Evolutionary conservation across 2,888 invertebrate genomes (phyloP), one percentile per base, ranked within the genome.

Genomic region (Ophion obscuratus): DNA sequence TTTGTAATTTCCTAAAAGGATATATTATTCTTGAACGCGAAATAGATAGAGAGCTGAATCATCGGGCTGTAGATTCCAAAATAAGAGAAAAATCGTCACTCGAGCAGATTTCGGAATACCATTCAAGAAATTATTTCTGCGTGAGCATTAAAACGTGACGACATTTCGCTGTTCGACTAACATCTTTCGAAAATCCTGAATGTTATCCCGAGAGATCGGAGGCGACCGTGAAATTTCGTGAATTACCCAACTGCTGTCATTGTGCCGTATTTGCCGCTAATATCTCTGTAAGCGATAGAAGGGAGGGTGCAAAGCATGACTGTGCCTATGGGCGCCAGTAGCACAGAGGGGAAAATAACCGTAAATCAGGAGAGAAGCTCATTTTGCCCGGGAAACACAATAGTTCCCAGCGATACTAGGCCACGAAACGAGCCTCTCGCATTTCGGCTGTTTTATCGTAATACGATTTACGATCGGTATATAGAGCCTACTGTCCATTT

Each of bases 381-480:
- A 91, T 92, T 92, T 91, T 89, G 88, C 88, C 88, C 86, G 84
- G 86, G 88, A 89, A 90, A 90, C 89, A 91, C 91, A 92, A 92
- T 92, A 92, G 90, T 91, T 88, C 85, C 85, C 83, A 85, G 87
- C 86, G 86, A 87, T 87, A 79, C 88, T 85, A 61, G 84, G 84
- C 86, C 86, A 88, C 88, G 83, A 88, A 88, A 88, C 87, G 88
- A 88, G 88, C 81, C 85, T 76, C 68, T 68, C 61, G 74, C 20
- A 57, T 68, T 79, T 85, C 85, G 88, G 88, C 88, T 88, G 89
- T 92, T 91, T 91, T 91, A 92, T 91, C 88, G 89, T 88, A 87
- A 88, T 88, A 88, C 90, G 90, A 92, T 92, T 92, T 92, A 92
- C 91, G 92, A 89, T 92, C 90, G 85, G 87, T 87, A 87, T 70